These are phyloP conservation scores for Penaeus indicus DNA, from an alignment of 1,140 invertebrate genomes.

Conservation along the genomic window DNA sequence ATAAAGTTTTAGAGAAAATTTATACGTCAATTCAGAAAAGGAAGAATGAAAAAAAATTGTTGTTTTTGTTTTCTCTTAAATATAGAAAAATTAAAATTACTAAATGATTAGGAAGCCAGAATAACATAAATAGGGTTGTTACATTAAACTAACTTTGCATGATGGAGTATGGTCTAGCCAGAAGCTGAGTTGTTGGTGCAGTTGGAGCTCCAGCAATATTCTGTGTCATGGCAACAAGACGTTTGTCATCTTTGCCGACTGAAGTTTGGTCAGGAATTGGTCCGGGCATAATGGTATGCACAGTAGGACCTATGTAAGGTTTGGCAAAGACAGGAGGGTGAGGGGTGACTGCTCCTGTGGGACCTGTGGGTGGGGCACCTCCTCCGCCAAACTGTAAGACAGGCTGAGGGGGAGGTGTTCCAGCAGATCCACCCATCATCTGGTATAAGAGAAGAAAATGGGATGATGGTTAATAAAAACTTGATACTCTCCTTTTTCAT, in stretches of 20 bases:
- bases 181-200: constrained; percentile 51
- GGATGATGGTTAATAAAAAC: neutral
- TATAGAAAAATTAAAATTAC: neutral
- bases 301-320: constrained; percentile 54
- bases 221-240: constrained; percentile 52
- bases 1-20: constrained; percentile 52
- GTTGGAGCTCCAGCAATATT: constrained; percentile 44
- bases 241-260: constrained; percentile 53
- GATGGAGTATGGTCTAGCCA: constrained; percentile 61
- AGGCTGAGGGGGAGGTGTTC: constrained; percentile 55
- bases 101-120: constrained; percentile 16
- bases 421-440: constrained; percentile 59
- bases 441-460: constrained; percentile 13
- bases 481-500: no score
- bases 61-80: neutral
- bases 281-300: constrained; percentile 55
- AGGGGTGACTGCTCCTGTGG: constrained; percentile 50
- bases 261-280: constrained; percentile 41
- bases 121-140: constrained; percentile 26
- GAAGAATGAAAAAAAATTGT: neutral
- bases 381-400: constrained; percentile 51
- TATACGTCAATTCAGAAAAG: constrained; percentile 2
- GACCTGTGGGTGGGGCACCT: constrained; percentile 51
- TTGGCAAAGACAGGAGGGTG: constrained; percentile 61
- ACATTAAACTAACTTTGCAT: constrained; percentile 60